Conservation (phyloP, 2,113 vertebrate genomes). For the Dermatemys mawii region DNA sequence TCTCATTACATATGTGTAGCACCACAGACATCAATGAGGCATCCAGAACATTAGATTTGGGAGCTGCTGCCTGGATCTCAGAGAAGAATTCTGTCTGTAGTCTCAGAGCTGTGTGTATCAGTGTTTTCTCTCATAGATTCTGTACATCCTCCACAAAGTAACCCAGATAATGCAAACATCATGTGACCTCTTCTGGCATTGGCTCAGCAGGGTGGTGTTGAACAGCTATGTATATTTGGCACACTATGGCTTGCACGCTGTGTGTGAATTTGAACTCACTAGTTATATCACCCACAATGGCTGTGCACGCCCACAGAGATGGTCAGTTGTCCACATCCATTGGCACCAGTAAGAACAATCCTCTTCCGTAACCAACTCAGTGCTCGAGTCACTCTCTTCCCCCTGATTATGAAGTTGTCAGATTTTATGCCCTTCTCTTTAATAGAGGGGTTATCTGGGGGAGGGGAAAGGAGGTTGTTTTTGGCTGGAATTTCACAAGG, state of each 20-base stretch:
- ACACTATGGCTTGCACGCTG: constrained; percentile 44
- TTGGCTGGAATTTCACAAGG: constrained; percentile 86
- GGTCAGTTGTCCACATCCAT: constrained; percentile 4
- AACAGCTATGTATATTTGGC: constrained; percentile 74
- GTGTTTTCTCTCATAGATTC: constrained; percentile 59
- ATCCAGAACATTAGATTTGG: constrained; percentile 46
- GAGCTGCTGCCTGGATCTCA: not conserved
- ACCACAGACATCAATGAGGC: not conserved
- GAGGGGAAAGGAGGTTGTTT: constrained; percentile 82
- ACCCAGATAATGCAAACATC: constrained; percentile 62
- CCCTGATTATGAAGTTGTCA: constrained; percentile 63
- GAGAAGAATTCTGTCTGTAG: constrained; percentile 66
- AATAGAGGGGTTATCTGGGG: constrained; percentile 71
- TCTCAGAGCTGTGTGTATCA: constrained; percentile 53
- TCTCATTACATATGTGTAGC: accelerated
- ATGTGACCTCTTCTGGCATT: constrained; percentile 59
- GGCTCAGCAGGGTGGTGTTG: constrained; percentile 65
- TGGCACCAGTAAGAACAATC: not conserved
- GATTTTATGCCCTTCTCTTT: constrained; percentile 71
- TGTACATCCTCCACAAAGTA: constrained; percentile 64
- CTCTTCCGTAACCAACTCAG: not conserved
- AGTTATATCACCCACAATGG: not conserved
- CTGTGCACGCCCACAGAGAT: not conserved
- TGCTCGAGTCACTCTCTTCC: not conserved
- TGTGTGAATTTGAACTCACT: not conserved